Evolutionary conservation across 2,113 vertebrate species (phyloP).

Genomic region (Anoplopoma fimbria): DNA sequence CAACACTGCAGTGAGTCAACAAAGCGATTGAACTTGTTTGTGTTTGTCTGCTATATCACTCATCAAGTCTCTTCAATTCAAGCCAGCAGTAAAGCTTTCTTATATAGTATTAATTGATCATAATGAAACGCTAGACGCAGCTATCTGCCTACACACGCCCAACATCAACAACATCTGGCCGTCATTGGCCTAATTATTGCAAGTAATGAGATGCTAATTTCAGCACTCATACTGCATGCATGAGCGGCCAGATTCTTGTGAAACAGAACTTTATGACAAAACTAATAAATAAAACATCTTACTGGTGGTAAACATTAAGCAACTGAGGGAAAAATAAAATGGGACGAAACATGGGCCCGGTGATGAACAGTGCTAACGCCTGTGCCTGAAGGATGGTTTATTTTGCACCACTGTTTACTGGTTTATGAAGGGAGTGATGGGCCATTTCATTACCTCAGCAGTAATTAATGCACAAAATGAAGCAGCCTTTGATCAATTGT

Average conservation of each 20-base stretch:
- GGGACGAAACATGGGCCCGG: conserved; percentile 41
- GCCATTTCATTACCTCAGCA: conserved; percentile 77
- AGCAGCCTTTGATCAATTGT: conserved; percentile 73
- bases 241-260: conserved; percentile 86
- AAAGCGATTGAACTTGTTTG: conserved; percentile 39
- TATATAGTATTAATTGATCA: conserved; percentile 76
- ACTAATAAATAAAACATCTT: conserved; percentile 90
- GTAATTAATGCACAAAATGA: conserved; percentile 77
- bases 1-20: conserved; percentile 28
- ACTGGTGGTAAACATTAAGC: conserved; percentile 84
- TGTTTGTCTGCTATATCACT: conserved; percentile 37
- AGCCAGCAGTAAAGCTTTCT: conserved; percentile 71
- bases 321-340: conserved; percentile 72
- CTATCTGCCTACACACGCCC: conserved; percentile 82
- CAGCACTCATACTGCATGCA: conserved; percentile 90
- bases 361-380: conserved; percentile 72
- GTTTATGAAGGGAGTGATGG: conserved; percentile 77
- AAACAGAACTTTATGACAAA: conserved; percentile 87
- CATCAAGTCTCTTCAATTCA: conserved; percentile 56
- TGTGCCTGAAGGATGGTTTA: conserved; percentile 72
- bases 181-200: conserved; percentile 93
- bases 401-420: conserved; percentile 76
- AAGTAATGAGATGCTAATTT: conserved; percentile 96
- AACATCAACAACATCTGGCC: conserved; percentile 93
- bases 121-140: conserved; percentile 78